A percentile compares a stretch with the other conserved stretches of the same genome.
phyloP scores from a whole-genome alignment of 2,888 invertebrate species.

The Nebria brevicollis region DNA sequence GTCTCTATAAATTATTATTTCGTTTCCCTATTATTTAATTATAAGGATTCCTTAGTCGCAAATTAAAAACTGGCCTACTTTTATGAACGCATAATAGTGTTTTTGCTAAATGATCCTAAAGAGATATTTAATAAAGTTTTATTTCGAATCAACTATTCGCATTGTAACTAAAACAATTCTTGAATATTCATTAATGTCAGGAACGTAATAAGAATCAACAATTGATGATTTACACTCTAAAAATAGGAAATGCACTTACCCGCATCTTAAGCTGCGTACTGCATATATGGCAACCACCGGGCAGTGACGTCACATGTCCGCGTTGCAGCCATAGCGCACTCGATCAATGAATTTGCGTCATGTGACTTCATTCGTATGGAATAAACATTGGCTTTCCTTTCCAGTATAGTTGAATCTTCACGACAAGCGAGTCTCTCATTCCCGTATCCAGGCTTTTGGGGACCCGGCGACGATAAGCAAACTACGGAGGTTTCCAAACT shows the following conservation, averaged over 20 bases:
- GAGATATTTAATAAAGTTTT: no score
- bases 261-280: neutral
- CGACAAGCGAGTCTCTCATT: neutral
- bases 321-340: neutral
- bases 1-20: no score
- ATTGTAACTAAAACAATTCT: neutral
- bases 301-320: conserved; percentile 29
- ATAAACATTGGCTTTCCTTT: neutral
- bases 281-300: neutral
- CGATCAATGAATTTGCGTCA: conserved; percentile 22
- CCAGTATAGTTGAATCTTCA: neutral
- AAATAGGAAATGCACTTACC: conserved; percentile 32
- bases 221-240: neutral
- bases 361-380: neutral
- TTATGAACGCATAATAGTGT: no score
- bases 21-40: no score
- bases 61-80: no score
- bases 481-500: conserved; percentile 4
- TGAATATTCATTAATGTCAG: neutral
- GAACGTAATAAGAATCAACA: neutral
- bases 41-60: no score
- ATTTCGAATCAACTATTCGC: no score
- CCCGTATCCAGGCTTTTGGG: neutral
- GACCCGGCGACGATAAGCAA: neutral
- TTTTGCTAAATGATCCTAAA: no score